Conservation (phyloP, 1,140 invertebrate species). For the Eulimnadia texana region DNA sequence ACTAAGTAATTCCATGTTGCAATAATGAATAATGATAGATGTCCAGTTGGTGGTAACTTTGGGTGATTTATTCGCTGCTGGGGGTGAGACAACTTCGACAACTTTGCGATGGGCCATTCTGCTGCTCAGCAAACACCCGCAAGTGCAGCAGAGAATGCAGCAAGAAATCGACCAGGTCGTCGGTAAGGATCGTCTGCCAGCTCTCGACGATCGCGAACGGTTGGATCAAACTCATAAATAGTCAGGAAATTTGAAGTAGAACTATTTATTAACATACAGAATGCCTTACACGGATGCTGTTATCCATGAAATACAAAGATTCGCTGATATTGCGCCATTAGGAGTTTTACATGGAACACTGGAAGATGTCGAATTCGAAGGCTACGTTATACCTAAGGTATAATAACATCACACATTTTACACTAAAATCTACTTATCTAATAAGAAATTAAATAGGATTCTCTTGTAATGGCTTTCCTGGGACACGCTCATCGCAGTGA, state of each 20-base stretch:
- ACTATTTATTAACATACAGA: not conserved
- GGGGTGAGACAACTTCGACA: slow-evolving; percentile 26
- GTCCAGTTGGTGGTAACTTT: not conserved
- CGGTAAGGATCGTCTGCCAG: slow-evolving; percentile 20
- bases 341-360: not conserved
- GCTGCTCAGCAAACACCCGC: slow-evolving; percentile 24
- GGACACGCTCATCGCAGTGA: not conserved
- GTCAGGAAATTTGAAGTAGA: not conserved
- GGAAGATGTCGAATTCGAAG: not conserved
- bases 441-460: not conserved
- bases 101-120: slow-evolving; percentile 28
- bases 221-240: slow-evolving; percentile 5
- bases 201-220: slow-evolving; percentile 19
- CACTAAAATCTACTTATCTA: not conserved
- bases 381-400: slow-evolving; percentile 1
- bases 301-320: slow-evolving; percentile 9
- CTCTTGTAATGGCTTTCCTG: not conserved
- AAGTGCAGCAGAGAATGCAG: slow-evolving; percentile 25
- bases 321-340: slow-evolving; percentile 7
- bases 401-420: not conserved
- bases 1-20: too few species aligned
- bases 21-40: too few species aligned
- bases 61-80: slow-evolving; percentile 5
- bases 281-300: slow-evolving; percentile 10
- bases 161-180: slow-evolving; percentile 27